Evolutionary conservation across 2,797 vertebrate genomes (phyloP).

Genomic region (Sciurus vulgaris): DNA sequence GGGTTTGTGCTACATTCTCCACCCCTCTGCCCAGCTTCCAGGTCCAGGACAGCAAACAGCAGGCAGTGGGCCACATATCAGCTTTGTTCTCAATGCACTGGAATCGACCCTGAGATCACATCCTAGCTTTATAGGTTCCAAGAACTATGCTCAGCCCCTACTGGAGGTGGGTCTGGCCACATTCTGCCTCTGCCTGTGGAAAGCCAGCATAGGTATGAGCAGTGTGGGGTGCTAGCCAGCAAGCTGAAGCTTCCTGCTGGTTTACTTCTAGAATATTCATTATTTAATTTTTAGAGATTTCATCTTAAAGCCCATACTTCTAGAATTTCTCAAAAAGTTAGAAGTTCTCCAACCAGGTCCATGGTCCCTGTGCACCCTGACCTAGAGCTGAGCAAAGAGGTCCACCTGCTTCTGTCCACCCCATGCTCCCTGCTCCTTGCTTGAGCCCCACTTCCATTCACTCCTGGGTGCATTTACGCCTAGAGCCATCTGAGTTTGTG

Average conservation of each 20-base stretch:
- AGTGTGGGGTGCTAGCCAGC: not conserved
- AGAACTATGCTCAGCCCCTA: not conserved
- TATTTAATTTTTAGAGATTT: not conserved
- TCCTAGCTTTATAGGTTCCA: not conserved
- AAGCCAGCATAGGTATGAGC: rapidly evolving
- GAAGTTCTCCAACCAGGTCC: not conserved
- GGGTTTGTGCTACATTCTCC: no score
- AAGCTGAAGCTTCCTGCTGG: not conserved
- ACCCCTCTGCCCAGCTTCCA: not conserved
- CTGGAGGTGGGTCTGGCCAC: not conserved
- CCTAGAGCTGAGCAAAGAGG: not conserved
- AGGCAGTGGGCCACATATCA: not conserved
- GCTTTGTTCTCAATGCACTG: not conserved
- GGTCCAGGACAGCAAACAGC: not conserved
- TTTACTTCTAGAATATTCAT: not conserved
- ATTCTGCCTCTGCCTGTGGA: not conserved
- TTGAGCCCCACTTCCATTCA: not conserved
- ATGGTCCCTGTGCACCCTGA: not conserved
- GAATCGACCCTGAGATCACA: not conserved
- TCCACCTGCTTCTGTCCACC: rapidly evolving
- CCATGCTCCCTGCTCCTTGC: not conserved
- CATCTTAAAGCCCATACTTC: not conserved
- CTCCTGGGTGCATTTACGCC: not conserved
- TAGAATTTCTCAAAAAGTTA: not conserved
- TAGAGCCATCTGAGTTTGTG: not conserved